Evolutionary conservation across 2,888 invertebrate species (phyloP), one percentile per base, ranked within the genome.

Genomic region (Erynnis tages): DNA sequence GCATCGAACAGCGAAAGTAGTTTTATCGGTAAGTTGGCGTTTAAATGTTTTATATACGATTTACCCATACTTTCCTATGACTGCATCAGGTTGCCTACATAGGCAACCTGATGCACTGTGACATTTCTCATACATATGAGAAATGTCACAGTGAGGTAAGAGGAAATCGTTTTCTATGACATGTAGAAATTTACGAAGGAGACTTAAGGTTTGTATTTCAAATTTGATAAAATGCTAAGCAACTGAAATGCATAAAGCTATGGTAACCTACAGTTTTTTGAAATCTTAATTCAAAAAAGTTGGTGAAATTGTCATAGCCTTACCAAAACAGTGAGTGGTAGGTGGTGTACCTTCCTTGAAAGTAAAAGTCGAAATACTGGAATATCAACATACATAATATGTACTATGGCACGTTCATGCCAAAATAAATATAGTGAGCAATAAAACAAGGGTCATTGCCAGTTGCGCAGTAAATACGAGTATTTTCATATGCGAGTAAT

Each of bases 401-500:
- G 16, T 34, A 25, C 25, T 23, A 49, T 41, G 38, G 41, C 49
- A 41, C 30, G 27, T 27, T 19, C 10, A 35, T 25, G 43, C 27
- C 35, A 50, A 43, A 50, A 43, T 35, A 50, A 34, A 50, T 44
- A 52, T 30, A 29, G 6, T 37, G 37, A 37, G 50, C 54, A 47
- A 55, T 32, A 41, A 57, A 52, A 13, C 37, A 17, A 32, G 17
- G 52, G 52, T 53, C 52, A 45, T 45, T 53, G 45, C 53, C 52
- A 43, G 45, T 38, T 30, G 43, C 7, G 27, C 4, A n/a, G 30
- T 8, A n/a, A n/a, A n/a, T n/a, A 30, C 40, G 29, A 46, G 34
- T 37, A 35, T 79, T 80, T 81, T 79, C 76, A 53, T 63, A 60
- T 68, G 69, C 71, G 71, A 77, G 38, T 32, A 45, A 53, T 45